Conservation (phyloP, 2,113 vertebrate genomes). For the Noctilio leporinus region DNA sequence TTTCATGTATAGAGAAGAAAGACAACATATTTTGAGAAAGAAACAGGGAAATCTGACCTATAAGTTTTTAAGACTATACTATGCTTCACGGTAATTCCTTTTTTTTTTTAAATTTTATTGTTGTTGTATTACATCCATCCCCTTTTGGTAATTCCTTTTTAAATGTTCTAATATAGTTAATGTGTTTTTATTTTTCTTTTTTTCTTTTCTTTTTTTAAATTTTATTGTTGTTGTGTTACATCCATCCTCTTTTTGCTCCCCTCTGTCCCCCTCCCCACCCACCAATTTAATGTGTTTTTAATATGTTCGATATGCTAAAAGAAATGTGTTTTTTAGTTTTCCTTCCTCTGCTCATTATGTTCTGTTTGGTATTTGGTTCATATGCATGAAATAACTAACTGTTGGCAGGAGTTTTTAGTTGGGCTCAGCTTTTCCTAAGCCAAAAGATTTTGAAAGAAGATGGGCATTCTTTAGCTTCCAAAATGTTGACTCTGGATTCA, state of each 20-base stretch:
- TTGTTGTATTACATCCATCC: too few relatives aligned
- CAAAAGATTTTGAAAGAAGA: constrained; percentile 66
- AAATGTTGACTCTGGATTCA: constrained; percentile 51
- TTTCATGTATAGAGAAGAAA: constrained; percentile 7
- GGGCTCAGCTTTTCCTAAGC: constrained; percentile 41
- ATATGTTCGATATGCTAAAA: constrained; percentile 52
- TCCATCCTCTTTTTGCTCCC: too few relatives aligned
- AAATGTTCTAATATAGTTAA: neutral
- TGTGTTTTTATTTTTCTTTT: constrained; percentile 43
- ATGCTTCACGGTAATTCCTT: neutral
- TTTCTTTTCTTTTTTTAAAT: too few relatives aligned
- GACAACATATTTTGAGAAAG: neutral
- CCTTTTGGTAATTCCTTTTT: neutral
- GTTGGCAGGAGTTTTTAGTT: constrained; percentile 37
- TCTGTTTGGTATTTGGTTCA: neutral
- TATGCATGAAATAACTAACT: constrained; percentile 46
- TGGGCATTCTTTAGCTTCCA: constrained; percentile 53
- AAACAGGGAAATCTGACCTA: neutral
- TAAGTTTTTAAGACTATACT: neutral
- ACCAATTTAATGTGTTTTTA: constrained; percentile 32
- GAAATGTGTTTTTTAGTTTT: neutral
- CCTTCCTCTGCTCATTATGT: neutral
- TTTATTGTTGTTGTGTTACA: too few relatives aligned
- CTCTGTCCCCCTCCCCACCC: too few relatives aligned
- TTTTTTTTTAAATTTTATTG: too few relatives aligned